Evolutionary conservation across 2,113 vertebrate genomes (phyloP).

Genomic region (Drymodes brunneopygia): DNA sequence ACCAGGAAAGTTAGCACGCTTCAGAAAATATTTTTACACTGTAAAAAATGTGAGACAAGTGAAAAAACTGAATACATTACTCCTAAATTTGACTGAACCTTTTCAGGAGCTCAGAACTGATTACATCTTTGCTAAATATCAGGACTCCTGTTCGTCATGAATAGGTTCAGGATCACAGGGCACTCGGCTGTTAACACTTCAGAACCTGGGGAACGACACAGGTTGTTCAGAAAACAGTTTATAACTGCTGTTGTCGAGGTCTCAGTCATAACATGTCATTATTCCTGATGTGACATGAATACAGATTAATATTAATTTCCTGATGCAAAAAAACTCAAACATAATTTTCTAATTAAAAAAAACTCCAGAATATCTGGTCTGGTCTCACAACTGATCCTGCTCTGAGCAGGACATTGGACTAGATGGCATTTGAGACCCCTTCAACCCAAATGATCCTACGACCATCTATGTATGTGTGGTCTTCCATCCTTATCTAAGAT

Average conservation of each 20-base stretch:
- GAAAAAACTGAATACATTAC: not conserved
- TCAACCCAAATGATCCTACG: not conserved
- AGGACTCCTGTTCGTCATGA: not conserved
- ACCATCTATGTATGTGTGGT: not conserved
- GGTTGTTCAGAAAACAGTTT: not conserved
- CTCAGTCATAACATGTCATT: not conserved
- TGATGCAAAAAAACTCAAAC: not conserved
- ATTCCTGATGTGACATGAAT: not conserved
- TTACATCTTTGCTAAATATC: not conserved
- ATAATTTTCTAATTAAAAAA: not conserved
- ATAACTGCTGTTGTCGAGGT: fast-evolving
- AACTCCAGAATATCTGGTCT: not conserved
- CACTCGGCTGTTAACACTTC: not conserved
- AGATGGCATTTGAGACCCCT: not conserved
- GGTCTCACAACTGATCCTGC: not conserved
- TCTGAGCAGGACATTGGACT: not conserved
- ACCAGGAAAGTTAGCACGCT: not conserved
- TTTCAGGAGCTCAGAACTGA: not conserved
- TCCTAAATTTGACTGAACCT: not conserved
- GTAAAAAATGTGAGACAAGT: not conserved
- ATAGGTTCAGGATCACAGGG: not conserved
- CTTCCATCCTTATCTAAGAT: not conserved
- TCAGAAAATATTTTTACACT: not conserved
- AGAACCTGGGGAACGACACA: not conserved
- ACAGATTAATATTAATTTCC: not conserved